A percentile compares a stretch with the other conserved stretches of the same genome.
Evolutionary conservation across 2,113 vertebrate genomes (phyloP).

Genomic region (Platysteira castanea): DNA sequence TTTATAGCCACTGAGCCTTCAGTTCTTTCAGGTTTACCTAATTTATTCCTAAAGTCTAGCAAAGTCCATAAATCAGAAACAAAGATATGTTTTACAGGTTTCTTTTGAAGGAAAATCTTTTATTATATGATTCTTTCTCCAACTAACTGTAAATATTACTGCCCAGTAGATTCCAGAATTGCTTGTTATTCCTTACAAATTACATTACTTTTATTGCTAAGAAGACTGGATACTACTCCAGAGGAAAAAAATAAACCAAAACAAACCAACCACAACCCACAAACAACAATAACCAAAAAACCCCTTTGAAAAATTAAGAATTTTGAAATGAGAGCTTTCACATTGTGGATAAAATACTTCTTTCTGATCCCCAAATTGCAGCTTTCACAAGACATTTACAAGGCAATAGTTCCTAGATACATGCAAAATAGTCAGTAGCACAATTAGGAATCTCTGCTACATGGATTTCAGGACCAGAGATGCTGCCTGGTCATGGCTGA

Average conservation of each 20-base stretch:
- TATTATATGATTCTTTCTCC: not conserved
- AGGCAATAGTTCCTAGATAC: not conserved
- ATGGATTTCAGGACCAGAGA: not conserved
- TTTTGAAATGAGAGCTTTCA: not conserved
- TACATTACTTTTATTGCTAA: not conserved
- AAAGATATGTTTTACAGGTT: not conserved
- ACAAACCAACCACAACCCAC: not conserved
- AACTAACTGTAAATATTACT: not conserved
- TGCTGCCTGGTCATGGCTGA: rapidly evolving
- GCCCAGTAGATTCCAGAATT: not conserved
- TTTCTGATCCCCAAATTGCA: not conserved
- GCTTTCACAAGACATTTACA: not conserved
- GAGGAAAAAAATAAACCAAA: not conserved
- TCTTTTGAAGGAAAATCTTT: not conserved
- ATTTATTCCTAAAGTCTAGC: not conserved
- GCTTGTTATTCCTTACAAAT: not conserved
- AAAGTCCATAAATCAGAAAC: not conserved
- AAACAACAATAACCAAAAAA: not conserved
- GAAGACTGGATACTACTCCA: not conserved
- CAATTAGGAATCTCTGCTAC: not conserved
- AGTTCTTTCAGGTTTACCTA: not conserved
- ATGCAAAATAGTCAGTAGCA: not conserved
- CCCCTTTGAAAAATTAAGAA: not conserved
- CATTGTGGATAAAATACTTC: not conserved
- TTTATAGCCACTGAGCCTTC: not conserved